A percentile compares a stretch with the other conserved stretches of the same genome.
Conservation (phyloP, 37 sponge, comb jelly and placozoan species). For the Amphimedon queenslandica region DNA sequence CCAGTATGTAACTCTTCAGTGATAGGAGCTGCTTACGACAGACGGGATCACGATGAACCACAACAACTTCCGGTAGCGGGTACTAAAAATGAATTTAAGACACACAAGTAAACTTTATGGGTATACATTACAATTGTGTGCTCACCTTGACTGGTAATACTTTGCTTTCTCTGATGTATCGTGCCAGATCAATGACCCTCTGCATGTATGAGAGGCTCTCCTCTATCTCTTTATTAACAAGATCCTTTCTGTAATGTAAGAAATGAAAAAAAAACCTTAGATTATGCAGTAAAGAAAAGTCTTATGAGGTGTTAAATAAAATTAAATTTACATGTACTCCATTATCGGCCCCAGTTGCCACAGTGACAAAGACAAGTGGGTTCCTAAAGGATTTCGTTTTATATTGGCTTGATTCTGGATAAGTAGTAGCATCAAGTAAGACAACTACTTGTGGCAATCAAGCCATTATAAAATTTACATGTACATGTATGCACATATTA, state of each 20-base stretch:
- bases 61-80: constrained; percentile 86
- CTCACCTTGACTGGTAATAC: constrained; percentile 87
- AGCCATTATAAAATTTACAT: no score
- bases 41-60: constrained; percentile 73
- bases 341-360: neutral
- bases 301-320: no score
- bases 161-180: constrained; percentile 85
- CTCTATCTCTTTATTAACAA: constrained; percentile 82
- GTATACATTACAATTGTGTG: no score
- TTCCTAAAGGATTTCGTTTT: neutral
- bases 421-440: neutral
- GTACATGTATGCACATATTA: no score
- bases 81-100: constrained; percentile 54
- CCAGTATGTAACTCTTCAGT: constrained; percentile 78
- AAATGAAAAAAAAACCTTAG: no score
- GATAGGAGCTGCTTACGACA: constrained; percentile 52
- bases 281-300: no score
- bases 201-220: constrained; percentile 81
- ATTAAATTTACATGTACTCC: neutral
- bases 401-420: neutral
- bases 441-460: neutral
- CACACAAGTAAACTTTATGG: no score
- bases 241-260: constrained; percentile 45
- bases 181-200: constrained; percentile 85
- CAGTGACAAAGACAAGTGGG: neutral